These are phyloP conservation scores for Parasteatoda lunata DNA, from an alignment of 2,888 invertebrate species.

Conservation along the genomic window DNA sequence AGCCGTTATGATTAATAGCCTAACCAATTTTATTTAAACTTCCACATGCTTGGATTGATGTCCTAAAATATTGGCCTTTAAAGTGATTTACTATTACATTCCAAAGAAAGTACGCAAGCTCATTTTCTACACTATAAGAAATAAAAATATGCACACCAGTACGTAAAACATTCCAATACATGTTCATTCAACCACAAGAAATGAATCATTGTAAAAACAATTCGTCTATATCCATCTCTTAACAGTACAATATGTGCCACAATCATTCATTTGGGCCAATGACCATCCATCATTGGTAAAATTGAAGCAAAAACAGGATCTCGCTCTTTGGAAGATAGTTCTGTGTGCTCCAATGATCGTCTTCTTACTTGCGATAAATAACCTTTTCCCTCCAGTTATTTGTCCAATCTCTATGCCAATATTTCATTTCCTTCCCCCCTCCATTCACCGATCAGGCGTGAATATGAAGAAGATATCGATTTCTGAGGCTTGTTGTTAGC, in stretches of 20 bases:
- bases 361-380: conserved; percentile 26
- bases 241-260: background rate
- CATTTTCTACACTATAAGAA: no score
- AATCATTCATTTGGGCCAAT: background rate
- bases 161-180: no score
- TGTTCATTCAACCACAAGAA: no score
- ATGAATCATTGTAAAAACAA: no score
- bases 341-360: conserved; percentile 18
- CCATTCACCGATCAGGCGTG: background rate
- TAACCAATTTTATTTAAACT: no score
- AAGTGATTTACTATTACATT: no score
- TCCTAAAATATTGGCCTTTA: no score
- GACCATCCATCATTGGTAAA: background rate
- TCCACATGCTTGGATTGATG: no score
- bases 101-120: no score
- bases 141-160: no score
- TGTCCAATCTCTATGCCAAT: conserved; percentile 20
- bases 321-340: background rate
- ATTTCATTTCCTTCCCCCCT: background rate
- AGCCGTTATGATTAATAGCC: no score
- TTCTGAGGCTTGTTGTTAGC: background rate
- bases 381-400: conserved; percentile 29
- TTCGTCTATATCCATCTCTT: background rate
- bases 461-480: conserved; percentile 18
- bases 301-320: background rate